Base-by-base conservation (phyloP, 37 sponge, comb jelly and placozoan genomes). In the Axinella damicornis region DNA sequence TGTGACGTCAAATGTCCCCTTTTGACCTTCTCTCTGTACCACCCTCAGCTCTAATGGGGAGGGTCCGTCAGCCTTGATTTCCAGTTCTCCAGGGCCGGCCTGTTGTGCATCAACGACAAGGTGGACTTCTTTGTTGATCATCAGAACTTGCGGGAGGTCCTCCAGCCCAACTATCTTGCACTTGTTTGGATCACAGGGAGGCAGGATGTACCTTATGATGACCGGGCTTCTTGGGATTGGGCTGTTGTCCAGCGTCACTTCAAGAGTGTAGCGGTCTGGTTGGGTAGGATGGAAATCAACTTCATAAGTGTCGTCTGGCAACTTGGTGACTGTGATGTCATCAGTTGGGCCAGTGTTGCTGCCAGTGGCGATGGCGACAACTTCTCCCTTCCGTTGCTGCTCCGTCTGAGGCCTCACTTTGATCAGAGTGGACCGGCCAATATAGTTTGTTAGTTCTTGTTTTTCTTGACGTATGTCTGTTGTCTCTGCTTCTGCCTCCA, bases 51-150 rank as follows among this genome's bases (percentile, higher is more conserved):
- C 52, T 57, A 77, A 75, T 63, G 65, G 65, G 13, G 65, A 0
- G 21, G 76, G 87, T 1, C 87, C 83, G 20, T 78, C 61, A 19
- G 85, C 41, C 41, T 63, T 39, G 30, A 86, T 89, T 6, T 69
- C 54, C 53, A 95, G 80, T 30, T 92, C 81, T 35, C 73, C 87
- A 40, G 71, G 74, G 17, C 85, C 86, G 30, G 86, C 92, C 24
- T 85, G 71, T 25, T 30, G 76, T 24, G 86, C 74, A 35, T 77
- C 36, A 31, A 95, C 89, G 28, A 64, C 35, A 63, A 95, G 86
- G 1, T 13, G 39, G 21, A 74, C 57, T 41, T 68, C 70, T 28
- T 74, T 55, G 60, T 84, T 71, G 31, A 90, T 72, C 16, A 46
- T 77, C 6, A 87, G 75, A 25, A 74, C 60, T 11, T 30, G 53